Evolutionary conservation across 2,113 vertebrate genomes (phyloP).

Genomic region (Micromys minutus): DNA sequence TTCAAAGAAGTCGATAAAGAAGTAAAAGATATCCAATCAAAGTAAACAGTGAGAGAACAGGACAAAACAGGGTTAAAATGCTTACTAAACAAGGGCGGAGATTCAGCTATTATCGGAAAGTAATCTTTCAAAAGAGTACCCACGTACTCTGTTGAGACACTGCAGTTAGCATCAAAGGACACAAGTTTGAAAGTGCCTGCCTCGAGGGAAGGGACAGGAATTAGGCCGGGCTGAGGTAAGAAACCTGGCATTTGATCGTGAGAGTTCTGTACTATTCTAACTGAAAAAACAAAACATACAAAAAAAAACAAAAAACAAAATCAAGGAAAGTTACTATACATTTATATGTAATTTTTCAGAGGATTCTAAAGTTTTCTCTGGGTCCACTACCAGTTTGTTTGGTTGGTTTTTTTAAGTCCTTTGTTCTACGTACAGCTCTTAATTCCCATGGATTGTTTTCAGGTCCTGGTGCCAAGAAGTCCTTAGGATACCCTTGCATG

Average conservation of each 20-base stretch:
- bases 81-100: not conserved
- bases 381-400: not conserved
- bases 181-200: not conserved
- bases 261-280: not conserved
- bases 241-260: not conserved
- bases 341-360: not conserved
- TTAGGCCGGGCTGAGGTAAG: not conserved
- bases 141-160: not conserved
- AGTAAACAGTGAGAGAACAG: not conserved
- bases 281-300: not conserved
- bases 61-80: not conserved
- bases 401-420: not conserved
- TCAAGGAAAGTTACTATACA: not conserved
- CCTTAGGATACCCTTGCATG: not conserved
- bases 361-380: not conserved
- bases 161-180: not conserved
- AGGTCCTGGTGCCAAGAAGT: not conserved
- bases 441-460: constrained; percentile 26
- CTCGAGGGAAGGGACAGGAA: not conserved
- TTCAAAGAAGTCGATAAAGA: constrained; percentile 18
- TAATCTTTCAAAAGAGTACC: not conserved
- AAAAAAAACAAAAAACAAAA: not conserved
- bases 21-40: not conserved
- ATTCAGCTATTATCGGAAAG: not conserved
- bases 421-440: not conserved